These are phyloP conservation scores for Poicephalus gulielmi DNA, from an alignment of 2,113 vertebrate genomes.

Conservation along the genomic window DNA sequence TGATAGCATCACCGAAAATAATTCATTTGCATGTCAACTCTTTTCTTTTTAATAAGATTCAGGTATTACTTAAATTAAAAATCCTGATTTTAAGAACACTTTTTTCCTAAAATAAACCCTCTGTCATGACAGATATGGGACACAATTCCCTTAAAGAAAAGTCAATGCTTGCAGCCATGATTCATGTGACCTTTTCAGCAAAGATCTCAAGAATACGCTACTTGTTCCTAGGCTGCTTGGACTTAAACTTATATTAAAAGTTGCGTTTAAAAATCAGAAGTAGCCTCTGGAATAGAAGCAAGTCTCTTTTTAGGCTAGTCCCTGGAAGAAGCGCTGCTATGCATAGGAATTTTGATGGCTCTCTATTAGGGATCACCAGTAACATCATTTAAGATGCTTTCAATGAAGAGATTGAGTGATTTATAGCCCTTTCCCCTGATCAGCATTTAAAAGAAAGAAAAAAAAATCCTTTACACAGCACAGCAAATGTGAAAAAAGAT, in stretches of 20 bases:
- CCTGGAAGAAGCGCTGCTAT: not conserved
- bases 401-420: not conserved
- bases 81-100: not conserved
- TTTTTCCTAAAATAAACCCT: not conserved
- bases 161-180: not conserved
- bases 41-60: not conserved
- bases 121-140: not conserved
- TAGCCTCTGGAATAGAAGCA: not conserved
- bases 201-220: not conserved
- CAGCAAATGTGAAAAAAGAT: not conserved
- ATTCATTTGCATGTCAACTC: not conserved
- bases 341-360: not conserved
- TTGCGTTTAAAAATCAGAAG: not conserved
- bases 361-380: not conserved
- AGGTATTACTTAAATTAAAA: not conserved
- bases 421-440: not conserved
- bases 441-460: not conserved
- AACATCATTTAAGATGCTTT: not conserved
- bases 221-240: not conserved
- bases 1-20: not conserved
- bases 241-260: not conserved
- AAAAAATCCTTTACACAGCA: not conserved
- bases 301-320: not conserved
- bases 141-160: not conserved
- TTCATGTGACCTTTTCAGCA: not conserved